Evolutionary conservation across 35 echinoderm and acorn worm species (phyloP).

Genomic region (Apostichopus japonicus): DNA sequence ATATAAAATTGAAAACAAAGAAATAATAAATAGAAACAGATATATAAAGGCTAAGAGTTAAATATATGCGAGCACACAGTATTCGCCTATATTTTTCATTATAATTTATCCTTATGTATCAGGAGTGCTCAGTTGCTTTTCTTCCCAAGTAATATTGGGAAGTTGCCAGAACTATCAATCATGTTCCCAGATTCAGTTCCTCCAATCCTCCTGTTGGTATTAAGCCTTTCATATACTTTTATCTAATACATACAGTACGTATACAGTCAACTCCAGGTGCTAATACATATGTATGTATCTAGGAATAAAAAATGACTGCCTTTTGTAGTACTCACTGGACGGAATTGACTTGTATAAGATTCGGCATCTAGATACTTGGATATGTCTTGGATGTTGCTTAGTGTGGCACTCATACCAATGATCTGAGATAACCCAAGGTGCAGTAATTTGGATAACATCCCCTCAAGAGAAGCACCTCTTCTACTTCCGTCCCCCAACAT

Average conservation of each 20-base stretch:
- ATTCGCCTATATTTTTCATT: too few relatives aligned
- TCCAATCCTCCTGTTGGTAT: too few relatives aligned
- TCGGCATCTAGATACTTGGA: constrained; percentile 71
- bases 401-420: constrained; percentile 92
- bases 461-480: constrained; percentile 77
- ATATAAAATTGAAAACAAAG: background rate
- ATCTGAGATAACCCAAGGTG: constrained; percentile 66
- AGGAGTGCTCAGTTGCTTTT: too few relatives aligned
- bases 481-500: constrained; percentile 88
- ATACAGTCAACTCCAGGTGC: background rate
- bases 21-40: background rate
- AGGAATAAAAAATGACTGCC: background rate
- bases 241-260: too few relatives aligned
- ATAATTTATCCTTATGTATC: too few relatives aligned
- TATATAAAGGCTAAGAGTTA: too few relatives aligned
- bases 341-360: constrained; percentile 82
- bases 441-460: constrained; percentile 76
- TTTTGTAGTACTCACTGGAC: constrained; percentile 68
- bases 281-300: too few relatives aligned
- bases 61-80: too few relatives aligned
- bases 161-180: too few relatives aligned
- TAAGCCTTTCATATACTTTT: too few relatives aligned
- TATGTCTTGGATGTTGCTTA: constrained; percentile 87
- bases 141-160: too few relatives aligned
- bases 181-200: too few relatives aligned